Conservation (phyloP, 2,888 invertebrate species). For the Phalera bucephala region DNA sequence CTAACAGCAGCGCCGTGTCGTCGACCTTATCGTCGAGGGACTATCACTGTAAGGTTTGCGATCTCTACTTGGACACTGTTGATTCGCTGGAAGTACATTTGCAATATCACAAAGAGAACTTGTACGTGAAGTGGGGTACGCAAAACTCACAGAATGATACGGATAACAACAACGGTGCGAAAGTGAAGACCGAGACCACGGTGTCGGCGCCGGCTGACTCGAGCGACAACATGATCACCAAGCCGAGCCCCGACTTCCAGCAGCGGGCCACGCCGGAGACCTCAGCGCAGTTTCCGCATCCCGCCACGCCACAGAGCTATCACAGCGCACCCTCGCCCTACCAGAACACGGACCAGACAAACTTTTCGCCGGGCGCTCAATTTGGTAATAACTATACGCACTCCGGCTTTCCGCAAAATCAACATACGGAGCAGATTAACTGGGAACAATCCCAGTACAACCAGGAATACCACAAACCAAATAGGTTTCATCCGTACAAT, state of each 20-base stretch:
- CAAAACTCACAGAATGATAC: conserved; percentile 82
- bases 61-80: conserved; percentile 88
- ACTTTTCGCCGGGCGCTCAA: conserved; percentile 81
- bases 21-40: conserved; percentile 83
- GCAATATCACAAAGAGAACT: conserved; percentile 90
- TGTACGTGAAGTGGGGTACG: conserved; percentile 88
- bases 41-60: conserved; percentile 90
- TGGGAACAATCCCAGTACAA: conserved; percentile 77
- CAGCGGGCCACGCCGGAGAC: conserved; percentile 83
- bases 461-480: conserved; percentile 72
- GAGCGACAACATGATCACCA: conserved; percentile 86
- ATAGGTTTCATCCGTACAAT: conserved; percentile 78
- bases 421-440: conserved; percentile 73
- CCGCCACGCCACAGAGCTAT: conserved; percentile 86
- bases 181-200: conserved; percentile 83
- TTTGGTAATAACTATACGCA: conserved; percentile 77
- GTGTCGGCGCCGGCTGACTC: conserved; percentile 89
- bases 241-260: conserved; percentile 84
- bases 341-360: conserved; percentile 83
- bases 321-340: conserved; percentile 87
- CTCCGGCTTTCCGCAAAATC: conserved; percentile 76
- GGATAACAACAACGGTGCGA: conserved; percentile 86
- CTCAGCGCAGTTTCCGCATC: conserved; percentile 82
- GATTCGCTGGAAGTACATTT: conserved; percentile 91
- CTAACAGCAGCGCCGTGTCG: conserved; percentile 79